These are phyloP conservation scores for Bos indicus DNA, from an alignment of 2,113 vertebrate species.

Conservation along the genomic window DNA sequence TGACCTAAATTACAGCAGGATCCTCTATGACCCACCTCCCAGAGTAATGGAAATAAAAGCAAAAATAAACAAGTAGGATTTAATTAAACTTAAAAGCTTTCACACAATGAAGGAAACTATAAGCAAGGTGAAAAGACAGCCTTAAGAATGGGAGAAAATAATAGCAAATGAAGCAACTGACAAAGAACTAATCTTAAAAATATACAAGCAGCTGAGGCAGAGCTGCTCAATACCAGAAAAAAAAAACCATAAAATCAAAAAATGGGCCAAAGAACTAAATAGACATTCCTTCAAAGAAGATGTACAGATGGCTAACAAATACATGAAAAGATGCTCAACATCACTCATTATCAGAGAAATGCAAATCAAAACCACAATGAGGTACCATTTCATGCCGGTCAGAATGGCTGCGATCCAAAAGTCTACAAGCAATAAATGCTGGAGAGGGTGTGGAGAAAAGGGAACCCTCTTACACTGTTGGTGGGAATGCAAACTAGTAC, in stretches of 20 bases:
- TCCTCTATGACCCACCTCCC: neutral
- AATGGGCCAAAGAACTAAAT: neutral
- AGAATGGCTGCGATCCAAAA: neutral
- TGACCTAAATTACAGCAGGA: neutral
- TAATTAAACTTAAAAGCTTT: neutral
- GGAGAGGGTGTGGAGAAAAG: neutral
- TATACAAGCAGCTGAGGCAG: neutral
- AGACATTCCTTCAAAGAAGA: neutral
- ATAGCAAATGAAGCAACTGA: neutral
- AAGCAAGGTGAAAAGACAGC: neutral
- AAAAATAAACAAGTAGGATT: neutral
- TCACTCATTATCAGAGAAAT: neutral
- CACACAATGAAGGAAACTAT: neutral
- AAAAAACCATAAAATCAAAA: neutral
- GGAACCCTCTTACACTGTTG: neutral
- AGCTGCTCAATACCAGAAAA: neutral
- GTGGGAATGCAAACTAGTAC: neutral
- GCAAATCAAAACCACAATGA: neutral
- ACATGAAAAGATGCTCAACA: neutral
- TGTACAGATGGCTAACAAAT: neutral
- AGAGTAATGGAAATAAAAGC: neutral
- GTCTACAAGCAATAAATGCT: neutral
- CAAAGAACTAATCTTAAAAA: neutral
- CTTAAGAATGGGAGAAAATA: neutral
- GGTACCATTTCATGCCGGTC: neutral